These are phyloP conservation scores for Chromobotia macracanthus DNA, from an alignment of 2,797 vertebrate genomes.

Conservation along the genomic window DNA sequence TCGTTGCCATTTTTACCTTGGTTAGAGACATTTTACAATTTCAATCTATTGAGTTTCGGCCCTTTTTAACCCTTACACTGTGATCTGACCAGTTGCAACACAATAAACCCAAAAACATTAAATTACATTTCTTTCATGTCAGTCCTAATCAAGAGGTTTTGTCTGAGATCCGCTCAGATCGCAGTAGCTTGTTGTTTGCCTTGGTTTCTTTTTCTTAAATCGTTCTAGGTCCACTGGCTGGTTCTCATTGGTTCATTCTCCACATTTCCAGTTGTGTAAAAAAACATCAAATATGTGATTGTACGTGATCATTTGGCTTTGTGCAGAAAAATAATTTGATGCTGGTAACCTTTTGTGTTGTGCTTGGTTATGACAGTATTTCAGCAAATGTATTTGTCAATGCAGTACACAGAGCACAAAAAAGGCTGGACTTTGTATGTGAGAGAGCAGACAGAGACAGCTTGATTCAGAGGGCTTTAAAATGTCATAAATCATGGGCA, in stretches of 20 bases:
- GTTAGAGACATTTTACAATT: conserved; percentile 11
- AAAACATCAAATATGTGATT: neutral
- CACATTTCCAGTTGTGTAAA: neutral
- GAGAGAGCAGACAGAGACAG: conserved; percentile 28
- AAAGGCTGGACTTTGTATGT: neutral
- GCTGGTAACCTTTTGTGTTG: neutral
- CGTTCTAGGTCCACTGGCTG: neutral
- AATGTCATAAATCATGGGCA: conserved; percentile 51
- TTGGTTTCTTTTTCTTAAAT: neutral
- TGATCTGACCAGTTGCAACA: neutral
- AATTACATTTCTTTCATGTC: neutral
- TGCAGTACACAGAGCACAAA: neutral
- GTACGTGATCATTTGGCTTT: neutral
- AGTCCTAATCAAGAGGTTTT: neutral
- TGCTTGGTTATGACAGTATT: conserved; percentile 1
- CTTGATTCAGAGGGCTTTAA: conserved; percentile 49
- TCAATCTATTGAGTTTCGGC: neutral
- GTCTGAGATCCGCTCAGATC: neutral
- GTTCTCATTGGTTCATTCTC: neutral
- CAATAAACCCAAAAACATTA: neutral
- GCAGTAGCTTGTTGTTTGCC: neutral
- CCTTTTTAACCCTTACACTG: neutral
- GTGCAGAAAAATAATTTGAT: neutral
- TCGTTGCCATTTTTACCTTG: neutral
- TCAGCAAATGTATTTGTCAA: neutral